Evolutionary conservation across 2,797 vertebrate genomes (phyloP), one percentile per base, ranked within the genome.

Genomic region (Petrocephalus sullivani): DNA sequence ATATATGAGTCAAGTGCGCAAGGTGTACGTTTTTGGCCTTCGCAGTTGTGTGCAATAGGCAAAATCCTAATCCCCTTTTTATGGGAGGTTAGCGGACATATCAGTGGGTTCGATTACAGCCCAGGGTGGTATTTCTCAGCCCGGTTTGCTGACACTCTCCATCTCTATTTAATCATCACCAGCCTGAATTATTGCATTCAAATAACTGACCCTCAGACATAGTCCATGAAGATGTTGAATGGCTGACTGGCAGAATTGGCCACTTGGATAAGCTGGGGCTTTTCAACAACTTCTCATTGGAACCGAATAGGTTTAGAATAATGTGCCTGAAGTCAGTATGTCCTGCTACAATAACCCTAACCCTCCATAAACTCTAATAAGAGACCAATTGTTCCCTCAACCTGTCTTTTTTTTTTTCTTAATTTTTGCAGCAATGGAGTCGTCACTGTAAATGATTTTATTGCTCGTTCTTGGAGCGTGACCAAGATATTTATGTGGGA

Each of bases 281-380:
- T 89, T 89, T 89, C 88, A 87, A 51, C 88, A 83, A 49, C 49
- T 83, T 49, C 58, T 89, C 33, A 58, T 89, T 83, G 84, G 83
- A 89, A 54, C 14, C 23, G 71, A 82, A 87, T 51, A 37, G 56
- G 21, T 60, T 89, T 58, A 57, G 64, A 49, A 53, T 23, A 71
- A 37, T 71, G 53, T 87, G 71, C 33, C 82, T 85, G 14, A 57
- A 86, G 83, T 86, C 84, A 51, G 23, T 58, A 37, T 84, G 51
- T 87, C 83, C 67, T 81, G 46, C 23, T 16, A 86, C 51, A 86
- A 71, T 67, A 81, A 89, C 49, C 56, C 41, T 64, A 87, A 89
- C n/a, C 56, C n/a, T 54, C 49, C n/a, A 54, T 89, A 37, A 61
- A 86, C 85, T 87, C 56, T 28, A 58, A 82, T 61, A 87, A 89